Conservation (phyloP, 2,113 vertebrate species). For the Illadopsis cleaveri region DNA sequence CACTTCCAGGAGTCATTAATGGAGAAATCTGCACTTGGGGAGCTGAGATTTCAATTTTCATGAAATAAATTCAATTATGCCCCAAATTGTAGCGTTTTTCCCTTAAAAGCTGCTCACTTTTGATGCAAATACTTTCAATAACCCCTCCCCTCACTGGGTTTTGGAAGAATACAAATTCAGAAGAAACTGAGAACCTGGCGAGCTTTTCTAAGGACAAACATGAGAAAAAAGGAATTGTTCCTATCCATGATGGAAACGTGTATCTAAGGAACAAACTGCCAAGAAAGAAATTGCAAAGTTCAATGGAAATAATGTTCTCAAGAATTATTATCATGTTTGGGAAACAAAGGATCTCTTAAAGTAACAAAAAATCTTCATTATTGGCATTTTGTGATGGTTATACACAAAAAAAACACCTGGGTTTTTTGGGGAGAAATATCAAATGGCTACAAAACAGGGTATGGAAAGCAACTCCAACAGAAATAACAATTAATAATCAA, state of each 20-base stretch:
- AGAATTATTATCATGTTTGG: neutral
- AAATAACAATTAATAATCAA: neutral
- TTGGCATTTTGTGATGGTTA: neutral
- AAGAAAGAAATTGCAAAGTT: neutral
- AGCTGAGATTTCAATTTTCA: neutral
- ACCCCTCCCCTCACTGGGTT: neutral
- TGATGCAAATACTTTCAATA: neutral
- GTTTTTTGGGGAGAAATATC: neutral
- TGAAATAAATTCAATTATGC: neutral
- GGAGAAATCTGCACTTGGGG: neutral
- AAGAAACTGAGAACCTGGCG: neutral
- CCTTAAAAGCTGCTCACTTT: neutral
- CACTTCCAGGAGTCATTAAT: neutral
- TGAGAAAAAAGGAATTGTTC: neutral
- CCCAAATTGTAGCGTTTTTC: accelerated
- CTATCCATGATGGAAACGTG: accelerated
- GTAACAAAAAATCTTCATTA: neutral
- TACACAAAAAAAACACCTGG: neutral
- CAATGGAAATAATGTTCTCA: neutral
- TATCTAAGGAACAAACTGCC: neutral
- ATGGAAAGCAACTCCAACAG: neutral
- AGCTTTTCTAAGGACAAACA: neutral
- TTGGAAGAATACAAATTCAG: neutral
- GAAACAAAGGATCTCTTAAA: neutral
- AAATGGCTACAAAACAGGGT: neutral